Base-by-base conservation (phyloP, 2,888 invertebrate species). In the Ligdia adustata region DNA sequence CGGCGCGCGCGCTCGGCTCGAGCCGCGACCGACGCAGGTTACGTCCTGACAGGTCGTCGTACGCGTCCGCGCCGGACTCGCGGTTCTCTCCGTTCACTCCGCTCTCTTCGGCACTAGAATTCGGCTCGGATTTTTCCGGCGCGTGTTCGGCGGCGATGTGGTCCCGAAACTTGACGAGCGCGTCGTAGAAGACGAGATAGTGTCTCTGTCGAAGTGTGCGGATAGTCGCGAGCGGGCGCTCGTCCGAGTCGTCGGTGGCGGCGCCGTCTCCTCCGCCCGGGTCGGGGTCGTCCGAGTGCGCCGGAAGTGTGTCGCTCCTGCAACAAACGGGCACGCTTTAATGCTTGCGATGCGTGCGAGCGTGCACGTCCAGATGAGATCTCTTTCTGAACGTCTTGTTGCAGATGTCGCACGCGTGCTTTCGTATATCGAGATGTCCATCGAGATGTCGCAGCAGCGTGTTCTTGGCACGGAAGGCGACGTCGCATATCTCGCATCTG, bases 401-500 rank as follows among this genome's bases (percentile, higher is more conserved):
- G 64, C 90, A 91, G 12, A 75, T 52, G 15, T 54, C 39, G 60
- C 90, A 91, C 11, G 58, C 52, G 55, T 82, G 69, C 15, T 69
- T 74, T 1, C 86, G 63, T 39, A 79, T 58, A 52, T 78, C 67
- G 22, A 72, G 55, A 51, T 90, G 89, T 57, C 71, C 73, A 9
- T 79, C 76, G 2, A 75, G 28, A 54, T 90, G 89, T 1, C 72
- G 61, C 20, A 66, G 58, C 1, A 86, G 75, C 1, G 80, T 69
- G 58, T 78, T 72, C 44, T 71, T 73, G 16, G 79, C 73, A 39
- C 82, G 75, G 57, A 72, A 89, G 0, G 75, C 52, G 37, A 77
- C 77, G n/a, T 39, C 44, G 64, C 92, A 92, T 27, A 72, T 56
- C 2, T 70, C 55, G 58, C 92, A 92, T 4, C 57, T 52, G 61